phyloP scores from a whole-genome alignment of 2,888 invertebrate genomes.

The Acanthacorydalis orientalis region DNA sequence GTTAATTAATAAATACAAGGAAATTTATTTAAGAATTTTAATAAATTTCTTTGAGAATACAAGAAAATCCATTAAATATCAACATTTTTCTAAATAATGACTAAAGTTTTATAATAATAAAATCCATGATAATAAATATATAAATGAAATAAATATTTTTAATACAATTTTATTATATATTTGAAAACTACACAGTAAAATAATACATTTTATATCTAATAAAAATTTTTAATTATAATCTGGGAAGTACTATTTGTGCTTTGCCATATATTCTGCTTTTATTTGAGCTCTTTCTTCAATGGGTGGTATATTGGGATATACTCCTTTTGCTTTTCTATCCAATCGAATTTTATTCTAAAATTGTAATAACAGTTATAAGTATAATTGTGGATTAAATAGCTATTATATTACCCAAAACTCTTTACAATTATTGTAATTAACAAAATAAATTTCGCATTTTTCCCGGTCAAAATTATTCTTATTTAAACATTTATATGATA shows the following conservation, averaged over 20 bases:
- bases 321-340: constrained; percentile 43
- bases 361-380: constrained; percentile 9
- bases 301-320: constrained; percentile 49
- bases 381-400: neutral
- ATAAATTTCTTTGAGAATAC: no score
- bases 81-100: no score
- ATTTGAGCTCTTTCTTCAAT: constrained; percentile 50
- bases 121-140: no score
- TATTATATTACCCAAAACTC: constrained; percentile 60
- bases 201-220: no score
- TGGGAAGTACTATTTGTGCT: constrained; percentile 9
- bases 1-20: no score
- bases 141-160: no score
- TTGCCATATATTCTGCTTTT: constrained; percentile 40
- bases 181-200: no score
- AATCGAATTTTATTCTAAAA: constrained; percentile 38
- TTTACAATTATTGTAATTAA: constrained; percentile 64
- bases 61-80: no score
- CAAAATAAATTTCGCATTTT: constrained; percentile 48
- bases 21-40: no score
- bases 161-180: no score
- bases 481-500: constrained; percentile 53
- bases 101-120: no score
- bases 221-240: no score
- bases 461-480: constrained; percentile 47